phyloP scores from a whole-genome alignment of 2,113 vertebrate species.

The Trinectes maculatus region DNA sequence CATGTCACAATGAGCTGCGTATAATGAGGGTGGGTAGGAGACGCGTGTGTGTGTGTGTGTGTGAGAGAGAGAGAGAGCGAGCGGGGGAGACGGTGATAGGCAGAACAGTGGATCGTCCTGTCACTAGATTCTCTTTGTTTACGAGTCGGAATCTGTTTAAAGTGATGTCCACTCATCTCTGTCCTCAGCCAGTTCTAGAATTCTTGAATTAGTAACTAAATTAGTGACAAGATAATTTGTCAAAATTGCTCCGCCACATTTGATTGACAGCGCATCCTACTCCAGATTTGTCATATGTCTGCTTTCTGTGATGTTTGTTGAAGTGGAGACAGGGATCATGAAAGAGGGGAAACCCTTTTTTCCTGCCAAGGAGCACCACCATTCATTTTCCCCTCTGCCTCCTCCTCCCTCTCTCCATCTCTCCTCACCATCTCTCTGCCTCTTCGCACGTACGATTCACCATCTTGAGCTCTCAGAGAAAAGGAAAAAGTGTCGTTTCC shows the following conservation, averaged over 20 bases:
- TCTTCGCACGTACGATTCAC: constrained; percentile 30
- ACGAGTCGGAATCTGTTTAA: constrained; percentile 11
- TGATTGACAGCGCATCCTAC: constrained; percentile 27
- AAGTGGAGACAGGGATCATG: constrained; percentile 1
- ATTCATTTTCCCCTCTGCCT: constrained; percentile 23
- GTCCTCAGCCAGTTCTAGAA: constrained; percentile 18
- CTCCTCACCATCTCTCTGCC: background rate
- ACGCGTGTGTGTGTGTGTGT: constrained; percentile 22
- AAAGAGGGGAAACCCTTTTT: constrained; percentile 33
- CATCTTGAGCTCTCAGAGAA: constrained; percentile 49
- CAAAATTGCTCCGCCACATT: constrained; percentile 43
- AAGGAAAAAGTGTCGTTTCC: constrained; percentile 50
- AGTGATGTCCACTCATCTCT: constrained; percentile 1
- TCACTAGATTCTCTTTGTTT: constrained; percentile 33
- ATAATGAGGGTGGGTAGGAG: constrained; percentile 52
- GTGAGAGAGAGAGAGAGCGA: background rate
- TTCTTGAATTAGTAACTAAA: too few species aligned
- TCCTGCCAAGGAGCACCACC: constrained; percentile 15
- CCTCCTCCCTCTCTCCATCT: constrained; percentile 2
- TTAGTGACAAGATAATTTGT: constrained; percentile 12
- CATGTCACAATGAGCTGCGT: constrained; percentile 52
- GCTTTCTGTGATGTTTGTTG: background rate
- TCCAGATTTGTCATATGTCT: constrained; percentile 35
- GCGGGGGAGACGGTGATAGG: constrained; percentile 23
- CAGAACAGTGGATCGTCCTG: constrained; percentile 33